These are phyloP conservation scores for Anguilla pacifica DNA, from an alignment of 2,797 vertebrate genomes.

Conservation along the genomic window DNA sequence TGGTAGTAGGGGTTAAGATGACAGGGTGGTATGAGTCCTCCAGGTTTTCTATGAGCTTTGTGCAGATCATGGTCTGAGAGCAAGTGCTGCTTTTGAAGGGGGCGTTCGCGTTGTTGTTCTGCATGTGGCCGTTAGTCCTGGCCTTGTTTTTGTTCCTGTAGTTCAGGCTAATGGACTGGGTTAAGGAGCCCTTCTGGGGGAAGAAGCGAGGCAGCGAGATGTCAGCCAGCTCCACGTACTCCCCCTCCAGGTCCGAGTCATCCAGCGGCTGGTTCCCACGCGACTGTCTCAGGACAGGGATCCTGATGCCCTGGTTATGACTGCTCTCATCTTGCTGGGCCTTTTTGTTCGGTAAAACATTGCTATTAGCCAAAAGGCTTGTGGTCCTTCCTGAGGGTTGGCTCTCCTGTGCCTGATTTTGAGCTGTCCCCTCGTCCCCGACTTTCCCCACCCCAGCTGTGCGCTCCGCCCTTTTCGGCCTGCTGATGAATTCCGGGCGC, in stretches of 20 bases:
- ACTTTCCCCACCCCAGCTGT: not conserved
- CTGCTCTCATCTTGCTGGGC: constrained; percentile 12
- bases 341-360: not conserved
- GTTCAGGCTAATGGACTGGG: constrained; percentile 66
- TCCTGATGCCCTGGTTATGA: constrained; percentile 28
- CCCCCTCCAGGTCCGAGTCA: constrained; percentile 72
- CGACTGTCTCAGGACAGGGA: constrained; percentile 34
- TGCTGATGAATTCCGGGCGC: constrained; percentile 77
- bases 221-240: constrained; percentile 78
- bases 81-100: constrained; percentile 42
- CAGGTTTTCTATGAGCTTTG: constrained; percentile 57
- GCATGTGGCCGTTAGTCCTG: constrained; percentile 40
- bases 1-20: constrained; percentile 26
- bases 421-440: not conserved
- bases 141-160: constrained; percentile 66
- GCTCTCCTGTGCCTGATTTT: not conserved
- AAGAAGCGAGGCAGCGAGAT: constrained; percentile 71
- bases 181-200: constrained; percentile 74
- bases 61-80: constrained; percentile 55
- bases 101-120: constrained; percentile 25
- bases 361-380: not conserved
- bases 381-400: constrained; percentile 31
- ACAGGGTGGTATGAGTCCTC: constrained; percentile 9
- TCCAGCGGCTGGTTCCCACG: constrained; percentile 36
- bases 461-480: constrained; percentile 50